Base-by-base conservation (phyloP, 2,797 vertebrate genomes). In the Otolemur crassicaudatus region DNA sequence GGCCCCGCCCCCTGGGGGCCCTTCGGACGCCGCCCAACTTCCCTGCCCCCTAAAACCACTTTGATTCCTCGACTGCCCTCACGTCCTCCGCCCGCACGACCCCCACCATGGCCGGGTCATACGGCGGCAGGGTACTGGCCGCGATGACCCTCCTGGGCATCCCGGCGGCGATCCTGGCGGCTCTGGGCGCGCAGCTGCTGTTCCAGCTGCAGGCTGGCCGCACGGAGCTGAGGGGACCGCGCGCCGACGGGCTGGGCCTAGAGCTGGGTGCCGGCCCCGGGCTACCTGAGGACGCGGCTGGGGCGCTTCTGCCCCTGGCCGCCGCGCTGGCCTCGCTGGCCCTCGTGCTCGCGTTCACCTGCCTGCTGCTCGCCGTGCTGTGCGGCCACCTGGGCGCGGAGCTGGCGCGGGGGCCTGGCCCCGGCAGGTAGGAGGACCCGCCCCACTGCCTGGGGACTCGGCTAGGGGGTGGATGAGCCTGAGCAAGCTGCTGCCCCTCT, bases 381-480 rank as follows among this genome's bases (percentile, higher is more conserved):
- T 99, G 99, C 98, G 98, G 99, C 60, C 99, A 99, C 97, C 98
- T 98, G 80, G 98, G 99, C 7, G 98, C 99, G 1, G 99, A 99
- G 97, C 98, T 99, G 87, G 99, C 98, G 95, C 98, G 97, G 99
- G 99, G 53, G 98, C 98, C 91, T 88, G 98, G 99, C 43, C 93
- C 99, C 0, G 98, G 99, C 46, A 99, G 99, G 99, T 99, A 97
- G 94, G 97, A 65, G 81, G 72, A n/a, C 27, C 3, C 6, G 75
- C 31, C 58, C n/a, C 69, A 40, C 70, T 98, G 99, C 97, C 98
- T 98, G 49, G 98, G 99, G 2, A 98, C 99, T 5, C 99, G 99
- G 96, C 98, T 99, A 49, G 99, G 46, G 65, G 20, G 49, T n/a
- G 19, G 60, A 40, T 3, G 10, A 67, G 46, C 53, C 69, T 6